Evolutionary conservation across 2,888 invertebrate genomes (phyloP).

Genomic region (Chaetoderma sp.): DNA sequence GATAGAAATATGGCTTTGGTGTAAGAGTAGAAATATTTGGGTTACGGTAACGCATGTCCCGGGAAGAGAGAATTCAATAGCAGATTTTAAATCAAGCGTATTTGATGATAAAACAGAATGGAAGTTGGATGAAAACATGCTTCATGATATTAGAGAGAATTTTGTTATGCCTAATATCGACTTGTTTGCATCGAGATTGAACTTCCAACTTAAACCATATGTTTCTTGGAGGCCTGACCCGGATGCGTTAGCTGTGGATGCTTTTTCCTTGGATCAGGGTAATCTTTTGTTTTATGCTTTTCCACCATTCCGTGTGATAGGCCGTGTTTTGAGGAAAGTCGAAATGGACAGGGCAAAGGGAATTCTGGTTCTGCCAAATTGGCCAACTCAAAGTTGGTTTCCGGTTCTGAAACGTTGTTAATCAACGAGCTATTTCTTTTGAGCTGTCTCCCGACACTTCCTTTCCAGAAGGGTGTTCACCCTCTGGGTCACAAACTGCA

Average conservation of each 20-base stretch:
- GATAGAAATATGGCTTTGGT: constrained; percentile 10
- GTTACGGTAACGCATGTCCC: constrained; percentile 4
- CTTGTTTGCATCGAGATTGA: constrained; percentile 18
- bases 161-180: constrained; percentile 13
- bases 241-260: constrained; percentile 5
- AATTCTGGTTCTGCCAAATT: constrained; percentile 5
- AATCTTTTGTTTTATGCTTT: constrained; percentile 1
- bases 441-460: background rate
- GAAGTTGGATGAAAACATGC: background rate
- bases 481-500: too few relatives aligned
- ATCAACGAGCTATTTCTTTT: background rate
- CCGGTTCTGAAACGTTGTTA: background rate
- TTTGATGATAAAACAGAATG: constrained; percentile 8
- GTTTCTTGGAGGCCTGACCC: constrained; percentile 9
- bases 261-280: background rate
- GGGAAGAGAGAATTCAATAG: constrained; percentile 2
- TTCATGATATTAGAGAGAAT: too few relatives aligned
- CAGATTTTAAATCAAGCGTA: constrained; percentile 3
- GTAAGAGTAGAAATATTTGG: background rate
- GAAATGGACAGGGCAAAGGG: background rate
- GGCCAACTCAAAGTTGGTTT: constrained; percentile 20
- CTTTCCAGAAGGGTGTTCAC: too few relatives aligned
- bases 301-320: background rate
- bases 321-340: background rate
- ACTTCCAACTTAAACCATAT: background rate